These are phyloP conservation scores for Aricia agestis DNA, from an alignment of 1,140 invertebrate genomes.

Conservation along the genomic window DNA sequence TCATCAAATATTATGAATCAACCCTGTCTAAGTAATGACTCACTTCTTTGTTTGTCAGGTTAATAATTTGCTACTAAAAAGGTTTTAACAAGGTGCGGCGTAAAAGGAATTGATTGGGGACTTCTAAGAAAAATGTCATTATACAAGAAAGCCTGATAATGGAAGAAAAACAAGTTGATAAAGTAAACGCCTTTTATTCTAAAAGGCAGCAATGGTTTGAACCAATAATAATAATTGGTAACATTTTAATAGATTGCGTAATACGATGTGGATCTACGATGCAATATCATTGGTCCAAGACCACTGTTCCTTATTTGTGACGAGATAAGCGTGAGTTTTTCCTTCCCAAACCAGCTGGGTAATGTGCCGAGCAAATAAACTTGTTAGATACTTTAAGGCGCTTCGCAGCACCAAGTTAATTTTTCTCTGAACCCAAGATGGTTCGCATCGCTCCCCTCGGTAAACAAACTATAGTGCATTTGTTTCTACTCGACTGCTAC, in stretches of 20 bases:
- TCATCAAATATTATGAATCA: neutral
- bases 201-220: no score
- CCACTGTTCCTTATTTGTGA: conserved; percentile 59
- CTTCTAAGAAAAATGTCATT: neutral
- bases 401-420: conserved; percentile 51
- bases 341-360: conserved; percentile 67
- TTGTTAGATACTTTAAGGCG: conserved; percentile 48
- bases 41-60: neutral
- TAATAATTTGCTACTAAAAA: neutral
- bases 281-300: conserved; percentile 24
- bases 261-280: neutral
- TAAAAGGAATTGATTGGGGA: neutral
- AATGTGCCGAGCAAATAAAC: conserved; percentile 59
- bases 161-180: neutral
- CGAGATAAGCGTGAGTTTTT: conserved; percentile 73
- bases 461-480: conserved; percentile 35
- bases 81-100: neutral
- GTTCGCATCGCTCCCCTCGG: conserved; percentile 15
- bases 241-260: neutral
- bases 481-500: neutral
- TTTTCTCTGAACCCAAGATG: conserved; percentile 44
- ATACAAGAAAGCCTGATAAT: no score
- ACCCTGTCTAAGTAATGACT: neutral
- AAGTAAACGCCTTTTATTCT: no score
- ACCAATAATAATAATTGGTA: neutral